Base-by-base conservation (phyloP, 2,113 vertebrate genomes). In the Antechinus stuartii region DNA sequence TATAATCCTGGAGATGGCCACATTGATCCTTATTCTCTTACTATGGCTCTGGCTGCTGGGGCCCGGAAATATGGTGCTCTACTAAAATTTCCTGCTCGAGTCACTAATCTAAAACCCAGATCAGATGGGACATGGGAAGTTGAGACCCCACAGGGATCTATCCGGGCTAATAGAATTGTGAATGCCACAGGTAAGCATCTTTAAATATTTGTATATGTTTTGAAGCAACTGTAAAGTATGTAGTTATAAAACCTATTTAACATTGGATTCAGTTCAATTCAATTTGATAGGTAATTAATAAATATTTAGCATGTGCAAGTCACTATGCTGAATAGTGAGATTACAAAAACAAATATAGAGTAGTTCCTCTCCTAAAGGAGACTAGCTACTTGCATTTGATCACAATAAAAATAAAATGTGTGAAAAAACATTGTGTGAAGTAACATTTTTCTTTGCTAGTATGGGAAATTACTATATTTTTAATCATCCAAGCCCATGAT, bases 11-110 rank as follows among this genome's bases (percentile, higher is more conserved):
- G 99, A 94, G 99, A 99, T 93, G 99, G 99, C 50, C 99, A 99
- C 98, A 99, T 99, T n/a, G 99, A 99, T 98, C 99, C 99, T 0
- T 99, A 99, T 97, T 99, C 99, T 92, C 99, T 99, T 91, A 99
- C 99, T 0, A 99, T 99, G 99, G 99, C 99, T 16, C 98, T 99
- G 97, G 99, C 99, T 27, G 99, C 99, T 30, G 99, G 99, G n/a
- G 99, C 99, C 93, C 99, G 99, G 57, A 99, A 99, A 99, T 99
- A 99, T 0, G 99, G 99, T 8, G 99, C 99, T n/a, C 98, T 99
- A n/a, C 98, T 99, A 97, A 99, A 99, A 98, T 99, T 99, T 92
- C 99, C 99, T 0, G 98, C 99, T 5, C 99, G 99, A 0, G 99
- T 99, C 92, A 99, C 98, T 14, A 98, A 98, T 54, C 98, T 99